Base-by-base conservation (phyloP, 2,113 vertebrate species). In the Prunella fulvescens region DNA sequence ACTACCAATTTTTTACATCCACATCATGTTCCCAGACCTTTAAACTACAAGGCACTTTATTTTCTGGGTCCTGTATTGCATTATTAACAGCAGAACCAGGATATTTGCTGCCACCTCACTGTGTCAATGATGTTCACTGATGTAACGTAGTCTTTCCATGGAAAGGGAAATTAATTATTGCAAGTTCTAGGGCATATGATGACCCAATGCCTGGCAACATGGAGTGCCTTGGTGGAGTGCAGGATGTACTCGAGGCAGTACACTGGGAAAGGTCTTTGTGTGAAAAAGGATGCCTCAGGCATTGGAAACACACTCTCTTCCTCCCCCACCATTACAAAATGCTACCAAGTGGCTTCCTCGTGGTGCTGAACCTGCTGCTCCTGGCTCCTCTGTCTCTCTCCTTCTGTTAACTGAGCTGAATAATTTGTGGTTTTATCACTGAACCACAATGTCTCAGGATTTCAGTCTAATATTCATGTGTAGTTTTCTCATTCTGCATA, bases 141-240 rank as follows among this genome's bases (percentile, higher is more conserved):
- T 60, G 64, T 57, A 86, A 58, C 19, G n/a, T 54, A 57, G 40
- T 70, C 25, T 92, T 83, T 45, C 74, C 5, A 7, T 40, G 25
- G 66, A 83, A 88, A 76, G 14, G 25, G 44, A 86, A 93, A 92
- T 78, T 64, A 90, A 90, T 92, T 88, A 81, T 35, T 81, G 47
- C 44, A 83, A 96, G 71, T 78, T 86, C 64, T 4, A 93, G 60
- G 47, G n/a, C 56, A 51, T 19, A 40, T 66, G 47, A 70, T 90
- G 79, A 82, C 57, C 81, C 56, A 72, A 1, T 56, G 71, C 56
- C 58, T 90, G 56, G 54, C 51, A 60, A 40, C 60, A 53, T 64
- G 66, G 62, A 86, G 28, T 35, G 79, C 54, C 42, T 73, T 54
- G 67, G 54, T 64, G 40, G 65, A 91, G 85, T 19, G 69, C 71